These are phyloP conservation scores for Cherax quadricarinatus DNA, from an alignment of 1,140 invertebrate genomes.

Conservation along the genomic window DNA sequence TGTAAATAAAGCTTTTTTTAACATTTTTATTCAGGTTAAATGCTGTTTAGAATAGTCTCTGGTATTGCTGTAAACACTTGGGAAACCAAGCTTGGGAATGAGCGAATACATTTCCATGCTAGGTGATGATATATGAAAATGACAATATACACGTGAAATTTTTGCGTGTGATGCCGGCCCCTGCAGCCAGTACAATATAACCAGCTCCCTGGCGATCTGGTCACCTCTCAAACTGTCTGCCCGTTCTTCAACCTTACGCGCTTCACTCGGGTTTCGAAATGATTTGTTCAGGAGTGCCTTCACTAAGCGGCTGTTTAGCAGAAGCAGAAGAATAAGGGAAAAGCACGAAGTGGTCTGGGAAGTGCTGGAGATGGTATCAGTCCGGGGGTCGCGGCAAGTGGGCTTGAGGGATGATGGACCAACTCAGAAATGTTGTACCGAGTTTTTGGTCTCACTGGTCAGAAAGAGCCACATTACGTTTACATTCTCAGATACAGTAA, in stretches of 20 bases:
- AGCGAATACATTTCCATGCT: background rate
- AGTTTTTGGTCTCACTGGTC: background rate
- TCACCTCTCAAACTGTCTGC: constrained; percentile 67
- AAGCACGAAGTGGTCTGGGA: constrained; percentile 26
- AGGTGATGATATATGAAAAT: constrained; percentile 64
- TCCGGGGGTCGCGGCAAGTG: constrained; percentile 65
- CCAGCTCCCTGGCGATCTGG: constrained; percentile 68
- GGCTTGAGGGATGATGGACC: constrained; percentile 65
- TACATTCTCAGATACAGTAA: constrained; percentile 1
- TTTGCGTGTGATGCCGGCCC: constrained; percentile 26
- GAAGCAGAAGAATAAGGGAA: background rate
- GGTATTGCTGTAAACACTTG: background rate
- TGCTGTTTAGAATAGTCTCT: background rate
- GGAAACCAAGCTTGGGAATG: background rate
- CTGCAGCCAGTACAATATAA: constrained; percentile 69
- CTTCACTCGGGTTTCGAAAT: constrained; percentile 22
- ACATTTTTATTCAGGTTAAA: background rate
- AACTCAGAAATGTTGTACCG: constrained; percentile 67
- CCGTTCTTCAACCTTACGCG: constrained; percentile 20
- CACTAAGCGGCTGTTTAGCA: background rate
- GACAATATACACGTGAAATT: constrained; percentile 54
- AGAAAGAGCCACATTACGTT: constrained; percentile 29
- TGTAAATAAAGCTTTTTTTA: background rate
- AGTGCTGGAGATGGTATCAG: constrained; percentile 64
- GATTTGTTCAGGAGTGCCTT: constrained; percentile 19